These are phyloP conservation scores for Hippocampus kuda DNA, from an alignment of 2,797 vertebrate genomes.

Conservation along the genomic window DNA sequence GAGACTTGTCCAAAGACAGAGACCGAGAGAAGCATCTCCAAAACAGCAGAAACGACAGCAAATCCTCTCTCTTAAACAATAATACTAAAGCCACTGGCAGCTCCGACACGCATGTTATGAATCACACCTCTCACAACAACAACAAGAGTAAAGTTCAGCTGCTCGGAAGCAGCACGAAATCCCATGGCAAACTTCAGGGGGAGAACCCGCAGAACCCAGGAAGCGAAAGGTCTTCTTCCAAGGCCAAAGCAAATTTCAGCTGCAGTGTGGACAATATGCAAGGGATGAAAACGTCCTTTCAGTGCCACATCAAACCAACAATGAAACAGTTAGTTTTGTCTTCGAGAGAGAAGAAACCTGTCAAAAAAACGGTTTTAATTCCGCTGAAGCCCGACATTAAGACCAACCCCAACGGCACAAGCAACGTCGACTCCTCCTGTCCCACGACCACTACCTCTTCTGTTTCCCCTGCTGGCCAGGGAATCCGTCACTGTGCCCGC, in stretches of 20 bases:
- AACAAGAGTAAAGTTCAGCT: constrained; percentile 56
- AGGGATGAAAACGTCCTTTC: constrained; percentile 45
- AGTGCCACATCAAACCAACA: constrained; percentile 59
- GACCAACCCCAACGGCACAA: constrained; percentile 74
- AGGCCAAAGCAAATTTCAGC: constrained; percentile 61
- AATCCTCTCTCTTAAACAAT: constrained; percentile 54
- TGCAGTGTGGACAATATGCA: constrained; percentile 53
- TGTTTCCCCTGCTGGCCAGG: constrained; percentile 51
- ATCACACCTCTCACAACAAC: constrained; percentile 49
- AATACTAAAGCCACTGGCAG: constrained; percentile 48
- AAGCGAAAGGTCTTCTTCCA: constrained; percentile 68
- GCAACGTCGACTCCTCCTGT: constrained; percentile 48
- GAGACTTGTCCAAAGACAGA: constrained; percentile 62
- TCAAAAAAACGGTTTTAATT: constrained; percentile 70
- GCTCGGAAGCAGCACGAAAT: constrained; percentile 58
- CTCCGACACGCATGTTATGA: constrained; percentile 44
- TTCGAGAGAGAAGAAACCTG: constrained; percentile 68
- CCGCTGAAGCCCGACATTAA: constrained; percentile 58
- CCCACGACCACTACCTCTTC: constrained; percentile 54
- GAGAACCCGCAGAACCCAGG: constrained; percentile 59
- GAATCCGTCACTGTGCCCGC: constrained; percentile 44
- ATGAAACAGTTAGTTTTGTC: constrained; percentile 62
- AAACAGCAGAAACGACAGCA: constrained; percentile 61
- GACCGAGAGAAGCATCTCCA: constrained; percentile 62
- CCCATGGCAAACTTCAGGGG: constrained; percentile 53